A percentile compares a stretch with the other conserved stretches of the same genome.
Conservation (phyloP, 30 jellyfish, hydroid and myxozoan species). For the Rhopilema esculentum region DNA sequence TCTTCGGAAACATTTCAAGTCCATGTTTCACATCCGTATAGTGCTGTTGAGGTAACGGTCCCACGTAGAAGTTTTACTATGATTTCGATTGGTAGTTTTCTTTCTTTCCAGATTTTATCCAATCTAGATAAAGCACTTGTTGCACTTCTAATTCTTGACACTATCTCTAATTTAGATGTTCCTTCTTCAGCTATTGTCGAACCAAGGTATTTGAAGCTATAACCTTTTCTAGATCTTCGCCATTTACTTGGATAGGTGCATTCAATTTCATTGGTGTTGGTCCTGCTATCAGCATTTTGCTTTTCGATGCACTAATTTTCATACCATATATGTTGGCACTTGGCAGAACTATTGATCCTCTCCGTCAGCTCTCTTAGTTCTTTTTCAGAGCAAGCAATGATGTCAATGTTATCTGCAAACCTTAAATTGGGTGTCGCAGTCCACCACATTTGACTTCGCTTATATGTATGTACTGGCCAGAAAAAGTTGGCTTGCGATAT, state of each 20-base stretch:
- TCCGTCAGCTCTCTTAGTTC: conserved; percentile 33
- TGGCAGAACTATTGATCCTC: neutral
- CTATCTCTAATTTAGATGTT: neutral
- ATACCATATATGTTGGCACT: neutral
- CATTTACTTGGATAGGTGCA: neutral
- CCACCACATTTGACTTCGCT: neutral
- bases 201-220: neutral
- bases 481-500: too few species aligned
- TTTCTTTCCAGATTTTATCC: neutral
- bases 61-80: conserved; percentile 7
- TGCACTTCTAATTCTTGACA: neutral
- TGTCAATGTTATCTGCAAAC: conserved; percentile 26
- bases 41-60: neutral
- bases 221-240: neutral
- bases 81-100: conserved; percentile 1
- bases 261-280: neutral
- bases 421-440: neutral
- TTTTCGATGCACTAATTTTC: neutral
- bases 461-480: too few species aligned
- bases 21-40: conserved; percentile 22
- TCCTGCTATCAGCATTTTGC: conserved; percentile 1
- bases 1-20: conserved; percentile 1
- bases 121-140: neutral
- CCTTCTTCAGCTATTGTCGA: neutral
- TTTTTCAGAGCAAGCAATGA: conserved; percentile 8